Evolutionary conservation across 2,888 invertebrate genomes (phyloP).

Genomic region (Dynastes maya): DNA sequence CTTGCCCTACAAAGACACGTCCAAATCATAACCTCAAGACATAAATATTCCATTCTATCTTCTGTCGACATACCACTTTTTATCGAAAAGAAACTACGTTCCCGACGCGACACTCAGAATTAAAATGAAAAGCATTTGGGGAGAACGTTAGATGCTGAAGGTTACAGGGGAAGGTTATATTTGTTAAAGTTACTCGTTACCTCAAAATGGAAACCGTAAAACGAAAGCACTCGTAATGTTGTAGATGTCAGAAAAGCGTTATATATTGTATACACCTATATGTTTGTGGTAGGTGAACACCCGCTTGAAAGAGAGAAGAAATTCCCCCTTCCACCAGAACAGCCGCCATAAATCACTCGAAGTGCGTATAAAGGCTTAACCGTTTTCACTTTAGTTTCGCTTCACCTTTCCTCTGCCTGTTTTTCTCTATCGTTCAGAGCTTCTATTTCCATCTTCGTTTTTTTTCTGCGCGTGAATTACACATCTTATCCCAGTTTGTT

Average conservation of each 20-base stretch:
- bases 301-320: not conserved
- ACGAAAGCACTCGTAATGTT: not conserved
- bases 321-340: not conserved
- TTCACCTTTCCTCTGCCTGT: not conserved
- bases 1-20: too few relatives aligned
- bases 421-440: too few relatives aligned
- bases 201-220: too few relatives aligned
- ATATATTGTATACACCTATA: conserved; percentile 1
- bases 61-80: not conserved
- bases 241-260: not conserved
- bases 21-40: not conserved
- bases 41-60: not conserved
- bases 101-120: not conserved
- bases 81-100: not conserved
- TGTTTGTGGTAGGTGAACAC: not conserved
- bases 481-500: too few relatives aligned
- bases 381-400: conserved; percentile 29
- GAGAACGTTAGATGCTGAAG: too few relatives aligned
- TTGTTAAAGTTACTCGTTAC: not conserved
- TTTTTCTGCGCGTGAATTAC: too few relatives aligned
- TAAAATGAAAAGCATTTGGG: not conserved
- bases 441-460: too few relatives aligned
- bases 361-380: conserved; percentile 27
- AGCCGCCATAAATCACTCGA: conserved; percentile 31
- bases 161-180: not conserved